A percentile compares a stretch with the other conserved stretches of the same genome.
phyloP scores from a whole-genome alignment of 2,113 vertebrate species.

The Dryoscopus gambensis region DNA sequence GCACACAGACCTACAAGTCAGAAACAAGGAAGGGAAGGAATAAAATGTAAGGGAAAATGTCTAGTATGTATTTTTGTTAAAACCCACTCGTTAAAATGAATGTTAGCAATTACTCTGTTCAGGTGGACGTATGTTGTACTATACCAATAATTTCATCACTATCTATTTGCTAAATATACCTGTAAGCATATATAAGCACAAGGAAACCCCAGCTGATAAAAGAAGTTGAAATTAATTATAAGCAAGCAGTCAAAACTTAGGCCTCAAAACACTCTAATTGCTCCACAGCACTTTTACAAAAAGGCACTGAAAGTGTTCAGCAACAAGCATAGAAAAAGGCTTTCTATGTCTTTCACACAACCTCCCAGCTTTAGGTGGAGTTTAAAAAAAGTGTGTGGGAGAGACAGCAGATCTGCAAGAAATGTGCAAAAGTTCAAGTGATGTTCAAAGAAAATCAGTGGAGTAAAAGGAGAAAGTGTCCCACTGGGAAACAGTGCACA shows the following conservation, averaged over 20 bases:
- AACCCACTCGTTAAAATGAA: background rate
- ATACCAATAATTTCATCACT: background rate
- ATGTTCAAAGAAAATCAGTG: background rate
- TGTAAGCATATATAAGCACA: background rate
- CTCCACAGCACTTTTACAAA: background rate
- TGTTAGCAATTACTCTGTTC: background rate
- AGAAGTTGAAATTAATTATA: background rate
- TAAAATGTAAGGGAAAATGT: background rate
- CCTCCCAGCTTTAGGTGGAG: background rate
- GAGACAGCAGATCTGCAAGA: background rate
- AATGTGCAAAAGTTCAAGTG: background rate
- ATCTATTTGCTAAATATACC: background rate
- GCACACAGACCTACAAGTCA: background rate
- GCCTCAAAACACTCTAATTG: background rate
- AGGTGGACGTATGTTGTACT: background rate
- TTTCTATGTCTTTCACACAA: background rate
- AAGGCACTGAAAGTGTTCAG: background rate
- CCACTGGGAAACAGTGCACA: background rate
- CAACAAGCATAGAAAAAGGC: background rate
- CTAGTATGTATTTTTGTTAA: background rate
- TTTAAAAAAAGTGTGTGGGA: background rate
- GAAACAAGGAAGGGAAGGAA: background rate
- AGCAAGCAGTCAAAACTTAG: background rate
- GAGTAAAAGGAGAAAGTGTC: background rate
- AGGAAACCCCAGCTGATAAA: background rate